These are phyloP conservation scores for Aricia artaxerxes DNA, from an alignment of 2,888 invertebrate genomes.

Conservation along the genomic window DNA sequence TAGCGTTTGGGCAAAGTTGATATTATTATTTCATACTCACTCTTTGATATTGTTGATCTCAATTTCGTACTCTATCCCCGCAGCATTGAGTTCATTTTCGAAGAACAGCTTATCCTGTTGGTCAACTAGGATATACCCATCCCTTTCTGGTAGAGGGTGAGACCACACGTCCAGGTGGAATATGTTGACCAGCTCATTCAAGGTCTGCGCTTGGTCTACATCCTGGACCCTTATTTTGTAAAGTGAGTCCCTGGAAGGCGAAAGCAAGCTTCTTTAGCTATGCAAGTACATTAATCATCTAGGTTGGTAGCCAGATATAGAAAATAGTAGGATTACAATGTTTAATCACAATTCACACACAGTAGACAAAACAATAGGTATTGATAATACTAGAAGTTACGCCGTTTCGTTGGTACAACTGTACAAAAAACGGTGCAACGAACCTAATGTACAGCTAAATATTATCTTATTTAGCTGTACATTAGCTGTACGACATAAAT, in stretches of 20 bases:
- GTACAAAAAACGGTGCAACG: too few species aligned
- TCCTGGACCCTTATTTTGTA: conserved; percentile 46
- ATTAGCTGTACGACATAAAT: too few species aligned
- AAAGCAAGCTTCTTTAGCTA: not conserved
- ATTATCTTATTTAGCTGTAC: too few species aligned
- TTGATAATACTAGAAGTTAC: too few species aligned
- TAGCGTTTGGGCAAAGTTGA: not conserved
- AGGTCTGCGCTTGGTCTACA: conserved; percentile 43
- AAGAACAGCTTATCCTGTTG: conserved; percentile 49
- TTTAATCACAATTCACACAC: too few species aligned
- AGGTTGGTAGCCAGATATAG: too few species aligned
- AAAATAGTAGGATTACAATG: too few species aligned
- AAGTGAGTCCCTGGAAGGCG: conserved; percentile 47
- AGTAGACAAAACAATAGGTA: too few species aligned
- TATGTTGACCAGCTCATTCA: conserved; percentile 49
- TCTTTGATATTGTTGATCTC: conserved; percentile 60
- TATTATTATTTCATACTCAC: conserved; percentile 48
- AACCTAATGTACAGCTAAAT: too few species aligned
- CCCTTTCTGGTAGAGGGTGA: conserved; percentile 45
- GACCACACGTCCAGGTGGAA: conserved; percentile 56
- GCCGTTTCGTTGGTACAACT: too few species aligned
- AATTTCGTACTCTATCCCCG: conserved; percentile 51
- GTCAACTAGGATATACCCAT: conserved; percentile 51
- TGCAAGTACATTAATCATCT: too few species aligned
- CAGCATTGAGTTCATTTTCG: conserved; percentile 50